phyloP scores from a whole-genome alignment of 2,113 vertebrate species.

The Coracopsis vasa region DNA sequence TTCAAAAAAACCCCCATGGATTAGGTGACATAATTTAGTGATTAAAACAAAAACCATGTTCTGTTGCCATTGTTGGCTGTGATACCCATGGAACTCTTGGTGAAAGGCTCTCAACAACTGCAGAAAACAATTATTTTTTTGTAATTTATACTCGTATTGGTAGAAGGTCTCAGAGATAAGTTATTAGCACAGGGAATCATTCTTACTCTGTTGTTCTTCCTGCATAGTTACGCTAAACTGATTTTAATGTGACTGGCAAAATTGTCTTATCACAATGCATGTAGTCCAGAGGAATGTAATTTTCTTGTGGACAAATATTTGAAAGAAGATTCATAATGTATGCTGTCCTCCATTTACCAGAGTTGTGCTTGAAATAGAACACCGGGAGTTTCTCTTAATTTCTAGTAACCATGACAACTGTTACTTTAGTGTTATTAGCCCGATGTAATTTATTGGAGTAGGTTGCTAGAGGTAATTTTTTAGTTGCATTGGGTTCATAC shows the following conservation, averaged over 20 bases:
- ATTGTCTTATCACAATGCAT: not conserved
- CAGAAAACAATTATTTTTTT: not conserved
- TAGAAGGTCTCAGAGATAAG: not conserved
- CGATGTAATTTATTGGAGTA: slow-evolving; percentile 38
- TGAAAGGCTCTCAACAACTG: not conserved
- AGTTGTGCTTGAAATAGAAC: slow-evolving; percentile 55
- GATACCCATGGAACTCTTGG: not conserved
- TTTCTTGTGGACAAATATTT: not conserved
- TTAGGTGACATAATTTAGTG: not conserved
- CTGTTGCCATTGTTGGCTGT: not conserved
- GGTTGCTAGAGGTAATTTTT: slow-evolving; percentile 49
- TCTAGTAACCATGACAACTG: slow-evolving; percentile 72
- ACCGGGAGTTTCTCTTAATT: slow-evolving; percentile 67
- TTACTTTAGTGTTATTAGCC: slow-evolving; percentile 68
- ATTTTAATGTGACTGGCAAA: not conserved
- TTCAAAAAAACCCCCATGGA: not conserved
- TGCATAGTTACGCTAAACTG: not conserved
- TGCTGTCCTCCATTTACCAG: not conserved
- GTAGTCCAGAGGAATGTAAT: not conserved
- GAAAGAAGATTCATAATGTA: not conserved
- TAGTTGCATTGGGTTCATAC: not conserved
- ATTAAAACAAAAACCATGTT: not conserved
- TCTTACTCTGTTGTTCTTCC: not conserved
- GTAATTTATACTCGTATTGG: not conserved
- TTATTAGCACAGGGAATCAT: not conserved